Percentiles rank a stretch among this genome's conserved stretches.
Conservation (phyloP, 2,888 invertebrate species). For the Camptogramma bilineatum region DNA sequence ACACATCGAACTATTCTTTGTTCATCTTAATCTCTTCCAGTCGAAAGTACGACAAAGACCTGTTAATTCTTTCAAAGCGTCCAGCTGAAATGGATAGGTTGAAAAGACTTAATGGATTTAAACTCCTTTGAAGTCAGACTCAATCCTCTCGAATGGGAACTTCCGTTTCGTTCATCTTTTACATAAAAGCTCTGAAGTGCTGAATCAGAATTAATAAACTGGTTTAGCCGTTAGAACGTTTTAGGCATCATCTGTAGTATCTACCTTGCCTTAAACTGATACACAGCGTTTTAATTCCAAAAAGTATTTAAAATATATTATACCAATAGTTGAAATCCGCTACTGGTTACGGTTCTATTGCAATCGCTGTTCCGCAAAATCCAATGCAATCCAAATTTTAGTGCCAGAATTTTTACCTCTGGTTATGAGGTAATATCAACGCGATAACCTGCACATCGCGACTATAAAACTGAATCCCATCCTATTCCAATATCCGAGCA, state of each 20-base stretch:
- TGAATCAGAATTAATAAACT: conserved; percentile 36
- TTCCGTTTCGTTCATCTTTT: conserved; percentile 38
- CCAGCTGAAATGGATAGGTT: conserved; percentile 40
- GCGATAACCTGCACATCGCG: conserved; percentile 30
- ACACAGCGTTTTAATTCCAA: background rate
- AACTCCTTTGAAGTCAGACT: conserved; percentile 43
- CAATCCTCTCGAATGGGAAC: conserved; percentile 35
- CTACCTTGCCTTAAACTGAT: too few species aligned
- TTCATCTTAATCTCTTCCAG: conserved; percentile 33
- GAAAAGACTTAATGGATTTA: conserved; percentile 44
- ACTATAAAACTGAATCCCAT: conserved; percentile 40
- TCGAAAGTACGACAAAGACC: conserved; percentile 33
- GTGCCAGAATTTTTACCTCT: conserved; percentile 16
- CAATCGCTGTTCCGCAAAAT: background rate
- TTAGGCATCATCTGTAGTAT: background rate
- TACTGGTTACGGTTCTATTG: background rate
- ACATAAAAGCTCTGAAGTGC: conserved; percentile 28
- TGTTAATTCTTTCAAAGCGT: conserved; percentile 34
- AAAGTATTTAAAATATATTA: too few species aligned
- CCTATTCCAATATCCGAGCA: conserved; percentile 45
- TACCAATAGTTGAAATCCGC: too few species aligned
- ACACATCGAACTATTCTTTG: conserved; percentile 11
- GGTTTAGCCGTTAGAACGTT: conserved; percentile 10
- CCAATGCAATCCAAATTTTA: conserved; percentile 2
- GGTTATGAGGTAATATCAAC: conserved; percentile 18